Percentiles rank a stretch among this genome's conserved stretches.
phyloP scores from a whole-genome alignment of 2,888 invertebrate species.

The Zhuqinia jingwanae region DNA sequence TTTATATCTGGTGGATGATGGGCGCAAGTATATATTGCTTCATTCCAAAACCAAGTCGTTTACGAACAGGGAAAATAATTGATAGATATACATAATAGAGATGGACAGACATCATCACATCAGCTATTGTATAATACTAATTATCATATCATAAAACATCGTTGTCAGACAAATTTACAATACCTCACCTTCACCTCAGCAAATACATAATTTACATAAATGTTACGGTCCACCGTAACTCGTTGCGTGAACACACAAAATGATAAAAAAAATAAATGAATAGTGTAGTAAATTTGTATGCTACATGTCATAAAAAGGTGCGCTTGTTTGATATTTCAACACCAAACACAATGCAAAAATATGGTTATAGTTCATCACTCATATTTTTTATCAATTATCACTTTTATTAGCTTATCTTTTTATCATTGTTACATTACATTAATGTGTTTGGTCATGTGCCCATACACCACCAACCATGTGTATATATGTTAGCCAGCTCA shows the following conservation, averaged over 20 bases:
- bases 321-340: background rate
- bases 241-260: background rate
- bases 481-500: no score
- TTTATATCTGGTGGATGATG: background rate
- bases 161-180: background rate
- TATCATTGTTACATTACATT: slow-evolving; percentile 19
- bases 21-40: slow-evolving; percentile 27
- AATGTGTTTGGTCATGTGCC: slow-evolving; percentile 16
- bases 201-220: background rate
- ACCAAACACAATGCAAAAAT: background rate
- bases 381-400: slow-evolving; percentile 44
- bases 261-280: background rate
- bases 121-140: slow-evolving; percentile 36
- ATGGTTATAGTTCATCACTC: background rate
- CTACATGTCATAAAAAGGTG: background rate
- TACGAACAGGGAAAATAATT: background rate
- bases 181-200: background rate
- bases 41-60: background rate
- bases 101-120: background rate
- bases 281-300: background rate
- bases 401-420: slow-evolving; percentile 50
- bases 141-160: slow-evolving; percentile 38
- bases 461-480: no score
- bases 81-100: slow-evolving; percentile 17
- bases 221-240: background rate